A percentile compares a stretch with the other conserved stretches of the same genome.
phyloP scores from a whole-genome alignment of 2,113 vertebrate genomes.

The Pteruthius melanotis region DNA sequence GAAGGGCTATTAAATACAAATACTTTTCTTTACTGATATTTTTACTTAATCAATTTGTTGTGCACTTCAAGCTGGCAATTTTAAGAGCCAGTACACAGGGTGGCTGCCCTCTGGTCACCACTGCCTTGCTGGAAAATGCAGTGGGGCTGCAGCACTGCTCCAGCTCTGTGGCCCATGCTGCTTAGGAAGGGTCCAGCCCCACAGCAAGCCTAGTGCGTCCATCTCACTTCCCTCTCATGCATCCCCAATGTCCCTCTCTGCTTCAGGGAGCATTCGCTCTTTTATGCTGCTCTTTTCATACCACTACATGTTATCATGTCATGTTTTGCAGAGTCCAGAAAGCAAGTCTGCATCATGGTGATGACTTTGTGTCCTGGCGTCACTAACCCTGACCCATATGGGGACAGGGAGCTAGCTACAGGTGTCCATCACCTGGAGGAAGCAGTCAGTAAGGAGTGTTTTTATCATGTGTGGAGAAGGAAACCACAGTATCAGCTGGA shows the following conservation, averaged over 20 bases:
- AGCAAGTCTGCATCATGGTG: neutral
- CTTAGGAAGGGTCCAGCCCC: neutral
- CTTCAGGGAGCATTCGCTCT: neutral
- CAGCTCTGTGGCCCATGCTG: neutral
- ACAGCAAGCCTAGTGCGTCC: neutral
- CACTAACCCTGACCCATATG: neutral
- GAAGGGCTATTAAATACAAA: neutral
- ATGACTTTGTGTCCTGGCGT: neutral
- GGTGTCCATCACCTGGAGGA: constrained; percentile 51
- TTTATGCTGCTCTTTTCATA: neutral
- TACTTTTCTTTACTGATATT: neutral
- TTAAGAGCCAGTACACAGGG: neutral
- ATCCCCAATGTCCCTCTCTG: neutral
- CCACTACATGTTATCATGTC: neutral
- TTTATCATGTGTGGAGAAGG: constrained; percentile 19
- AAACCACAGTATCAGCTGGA: constrained; percentile 14
- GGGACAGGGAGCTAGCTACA: neutral
- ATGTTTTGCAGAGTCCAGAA: neutral
- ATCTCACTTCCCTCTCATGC: neutral
- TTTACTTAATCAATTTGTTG: neutral
- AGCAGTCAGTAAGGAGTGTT: neutral
- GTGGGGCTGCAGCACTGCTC: neutral
- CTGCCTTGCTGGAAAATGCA: neutral
- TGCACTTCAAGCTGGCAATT: neutral
- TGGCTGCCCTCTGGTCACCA: neutral